phyloP scores from a whole-genome alignment of 92 coral and sea anemone species.

The Pocillopora grandis region DNA sequence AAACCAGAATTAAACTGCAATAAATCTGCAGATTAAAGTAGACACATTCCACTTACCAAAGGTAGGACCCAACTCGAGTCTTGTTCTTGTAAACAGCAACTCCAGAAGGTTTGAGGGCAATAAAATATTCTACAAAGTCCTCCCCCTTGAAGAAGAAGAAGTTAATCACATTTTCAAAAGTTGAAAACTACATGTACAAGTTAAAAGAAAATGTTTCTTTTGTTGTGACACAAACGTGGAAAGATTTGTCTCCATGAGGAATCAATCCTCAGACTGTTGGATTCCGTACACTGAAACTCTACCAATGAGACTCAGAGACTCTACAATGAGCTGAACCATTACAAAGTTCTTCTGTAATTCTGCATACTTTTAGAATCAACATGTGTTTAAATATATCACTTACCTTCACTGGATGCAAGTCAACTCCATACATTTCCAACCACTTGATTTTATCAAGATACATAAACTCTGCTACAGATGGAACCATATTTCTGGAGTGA shows the following conservation, averaged over 20 bases:
- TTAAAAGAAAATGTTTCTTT: too few relatives aligned
- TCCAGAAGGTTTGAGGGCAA: conserved; percentile 93
- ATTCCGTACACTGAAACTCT: too few relatives aligned
- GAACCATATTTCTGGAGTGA: conserved; percentile 77
- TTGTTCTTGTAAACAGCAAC: conserved; percentile 89
- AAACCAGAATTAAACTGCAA: too few relatives aligned
- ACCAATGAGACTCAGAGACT: neutral
- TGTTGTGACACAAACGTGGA: too few relatives aligned
- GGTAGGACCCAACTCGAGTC: conserved; percentile 91
- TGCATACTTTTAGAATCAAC: neutral
- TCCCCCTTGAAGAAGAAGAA: conserved; percentile 68
- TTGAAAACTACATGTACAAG: neutral
- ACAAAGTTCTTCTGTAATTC: too few relatives aligned
- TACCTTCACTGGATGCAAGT: conserved; percentile 92
- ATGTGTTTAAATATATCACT: neutral
- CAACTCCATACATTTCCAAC: conserved; percentile 99
- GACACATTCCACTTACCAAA: conserved; percentile 62
- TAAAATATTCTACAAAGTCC: conserved; percentile 88
- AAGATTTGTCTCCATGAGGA: too few relatives aligned
- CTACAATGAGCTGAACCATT: neutral
- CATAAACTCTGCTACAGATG: conserved; percentile 95
- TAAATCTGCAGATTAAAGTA: neutral
- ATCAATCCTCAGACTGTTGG: too few relatives aligned
- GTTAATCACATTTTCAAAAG: neutral
- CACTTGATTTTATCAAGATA: conserved; percentile 96